Conservation (phyloP, 2,113 vertebrate genomes). For the Patagioenas fasciata region DNA sequence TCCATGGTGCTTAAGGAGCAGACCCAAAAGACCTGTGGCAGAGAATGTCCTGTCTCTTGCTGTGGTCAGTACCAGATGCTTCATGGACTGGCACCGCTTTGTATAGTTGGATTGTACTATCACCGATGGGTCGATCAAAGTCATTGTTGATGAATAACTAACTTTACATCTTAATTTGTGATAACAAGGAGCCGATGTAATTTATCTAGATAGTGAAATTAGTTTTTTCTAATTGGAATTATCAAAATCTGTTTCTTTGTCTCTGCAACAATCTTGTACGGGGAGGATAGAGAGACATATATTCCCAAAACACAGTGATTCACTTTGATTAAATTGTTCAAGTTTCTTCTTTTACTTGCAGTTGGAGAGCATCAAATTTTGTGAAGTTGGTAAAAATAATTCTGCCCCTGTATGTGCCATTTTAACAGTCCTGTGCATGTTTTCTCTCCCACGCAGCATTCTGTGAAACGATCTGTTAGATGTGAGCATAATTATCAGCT, state of each 20-base stretch:
- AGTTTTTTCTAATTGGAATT: neutral
- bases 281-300: neutral
- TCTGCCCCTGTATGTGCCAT: neutral
- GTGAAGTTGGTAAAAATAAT: constrained; percentile 30
- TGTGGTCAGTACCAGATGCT: neutral
- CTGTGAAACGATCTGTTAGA: constrained; percentile 19
- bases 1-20: neutral
- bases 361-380: neutral
- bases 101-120: neutral
- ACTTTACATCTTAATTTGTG: neutral
- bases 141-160: neutral
- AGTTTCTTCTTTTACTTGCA: constrained; percentile 11
- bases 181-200: neutral
- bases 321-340: neutral
- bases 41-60: neutral
- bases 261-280: neutral
- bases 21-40: neutral
- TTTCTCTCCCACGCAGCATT: neutral
- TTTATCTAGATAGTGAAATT: neutral
- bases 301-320: neutral
- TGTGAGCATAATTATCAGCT: neutral
- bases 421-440: neutral
- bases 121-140: neutral
- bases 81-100: neutral
- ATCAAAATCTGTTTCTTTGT: neutral